Conservation (phyloP, 2,888 invertebrate genomes). For the Ectemnius cavifrons region DNA sequence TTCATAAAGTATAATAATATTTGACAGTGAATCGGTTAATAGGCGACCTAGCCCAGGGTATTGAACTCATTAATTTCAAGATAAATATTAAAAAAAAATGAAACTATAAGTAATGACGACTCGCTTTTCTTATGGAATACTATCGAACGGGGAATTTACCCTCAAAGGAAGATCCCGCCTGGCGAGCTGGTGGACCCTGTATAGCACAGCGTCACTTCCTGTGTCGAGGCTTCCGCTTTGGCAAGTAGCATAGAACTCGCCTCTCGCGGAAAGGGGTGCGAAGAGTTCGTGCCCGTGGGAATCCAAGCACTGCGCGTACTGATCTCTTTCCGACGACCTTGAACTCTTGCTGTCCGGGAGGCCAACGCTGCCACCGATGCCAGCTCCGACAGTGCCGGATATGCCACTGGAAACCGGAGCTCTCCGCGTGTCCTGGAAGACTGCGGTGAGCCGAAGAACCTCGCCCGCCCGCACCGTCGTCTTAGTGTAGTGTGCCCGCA, state of each 20-base stretch:
- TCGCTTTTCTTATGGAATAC: too few relatives aligned
- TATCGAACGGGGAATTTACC: constrained; percentile 54
- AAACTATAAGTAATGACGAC: not conserved
- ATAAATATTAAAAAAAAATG: not conserved
- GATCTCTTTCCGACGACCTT: constrained; percentile 75
- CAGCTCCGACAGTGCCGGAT: constrained; percentile 65
- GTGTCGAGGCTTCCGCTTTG: constrained; percentile 77
- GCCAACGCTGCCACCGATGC: constrained; percentile 31
- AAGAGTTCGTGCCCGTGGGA: constrained; percentile 77
- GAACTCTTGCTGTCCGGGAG: constrained; percentile 74
- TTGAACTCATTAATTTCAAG: too few relatives aligned
- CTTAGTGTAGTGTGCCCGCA: constrained; percentile 78
- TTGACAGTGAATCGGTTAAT: too few relatives aligned
- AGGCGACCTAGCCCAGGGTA: too few relatives aligned
- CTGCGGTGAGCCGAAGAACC: constrained; percentile 79
- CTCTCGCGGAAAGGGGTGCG: constrained; percentile 79
- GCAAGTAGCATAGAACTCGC: constrained; percentile 80
- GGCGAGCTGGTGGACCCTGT: constrained; percentile 79
- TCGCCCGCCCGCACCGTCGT: constrained; percentile 79
- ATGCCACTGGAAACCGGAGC: constrained; percentile 70
- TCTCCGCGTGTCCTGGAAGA: constrained; percentile 79
- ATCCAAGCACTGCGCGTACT: constrained; percentile 80
- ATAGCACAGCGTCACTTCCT: constrained; percentile 77
- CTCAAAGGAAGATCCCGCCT: constrained; percentile 78
- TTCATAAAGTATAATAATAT: too few relatives aligned